Evolutionary conservation across 1,140 invertebrate genomes (phyloP), one percentile per base, ranked within the genome.

Genomic region (Diabrotica undecimpunctata): DNA sequence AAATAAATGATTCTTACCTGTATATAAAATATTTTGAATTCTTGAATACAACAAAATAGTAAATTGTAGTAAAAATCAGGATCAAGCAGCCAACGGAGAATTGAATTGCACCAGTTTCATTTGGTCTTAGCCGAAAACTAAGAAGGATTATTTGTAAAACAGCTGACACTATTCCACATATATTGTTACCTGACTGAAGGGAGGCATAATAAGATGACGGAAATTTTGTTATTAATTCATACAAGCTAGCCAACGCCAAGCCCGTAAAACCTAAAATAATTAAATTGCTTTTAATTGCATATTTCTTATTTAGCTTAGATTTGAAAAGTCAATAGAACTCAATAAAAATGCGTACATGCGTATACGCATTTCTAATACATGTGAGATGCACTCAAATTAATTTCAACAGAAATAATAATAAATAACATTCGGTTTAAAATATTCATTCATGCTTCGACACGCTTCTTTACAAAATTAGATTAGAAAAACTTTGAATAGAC

Each of bases 111-210:
- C 63, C 66, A 38, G 36, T 66, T 7, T 52, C 61, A 52, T 60
- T 25, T 38, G 63, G 57, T 37, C 50, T 39, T 1, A 58, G 54
- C 14, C 61, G 39, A 2, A 64, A 46, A 35, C 57, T 68, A n/a
- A 72, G 59, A 0, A 69, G 62, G 36, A 70, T 46, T 6, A 74
- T 69, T 66, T 70, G 70, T 35, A 67, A 39, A 8, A 70, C 10
- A n/a, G 69, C 61, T 6, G 70, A 62, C 14, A 74, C 61, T 7
- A 72, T 64, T 1, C 67, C 72, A 55, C 72, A 70, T 8, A 74
- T 58, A 5, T 67, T 56, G 36, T 70, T 66, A 6, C 70, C 72
- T 3, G 65, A 67, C 8, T 69, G 35, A 6, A 72, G 54, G 0
- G 70, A 66, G 13, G 52, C 46, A n/a, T 65, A 66, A 59, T 72